Conservation (phyloP, 2,113 vertebrate species). For the Nothocercus julius region DNA sequence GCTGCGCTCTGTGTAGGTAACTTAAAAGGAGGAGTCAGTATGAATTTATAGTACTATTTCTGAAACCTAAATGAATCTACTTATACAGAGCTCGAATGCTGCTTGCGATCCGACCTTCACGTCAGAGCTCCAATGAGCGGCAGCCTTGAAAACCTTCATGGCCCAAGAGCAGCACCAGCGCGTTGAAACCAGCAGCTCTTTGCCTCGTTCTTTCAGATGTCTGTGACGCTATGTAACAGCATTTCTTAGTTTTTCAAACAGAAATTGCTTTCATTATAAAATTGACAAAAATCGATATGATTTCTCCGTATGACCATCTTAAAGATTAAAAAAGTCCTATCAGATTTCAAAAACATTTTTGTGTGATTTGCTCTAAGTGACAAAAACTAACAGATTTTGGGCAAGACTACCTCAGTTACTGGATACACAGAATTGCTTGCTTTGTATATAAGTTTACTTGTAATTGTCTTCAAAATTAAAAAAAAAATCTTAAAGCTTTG, state of each 20-base stretch:
- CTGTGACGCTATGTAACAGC: background rate
- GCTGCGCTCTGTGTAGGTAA: background rate
- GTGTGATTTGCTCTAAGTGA: background rate
- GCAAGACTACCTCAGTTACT: background rate
- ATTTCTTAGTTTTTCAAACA: background rate
- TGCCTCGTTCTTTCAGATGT: background rate
- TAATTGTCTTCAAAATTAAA: background rate
- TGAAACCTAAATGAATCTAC: background rate
- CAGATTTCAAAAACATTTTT: background rate
- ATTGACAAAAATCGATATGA: background rate
- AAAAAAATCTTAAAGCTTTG: background rate
- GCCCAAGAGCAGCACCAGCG: background rate
- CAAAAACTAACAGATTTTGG: background rate
- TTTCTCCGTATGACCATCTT: background rate
- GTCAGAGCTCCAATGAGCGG: background rate
- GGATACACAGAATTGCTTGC: background rate
- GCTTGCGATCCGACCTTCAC: background rate
- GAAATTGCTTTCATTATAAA: background rate
- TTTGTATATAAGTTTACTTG: background rate
- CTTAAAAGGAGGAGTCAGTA: background rate
- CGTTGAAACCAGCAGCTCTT: background rate
- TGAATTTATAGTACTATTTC: background rate
- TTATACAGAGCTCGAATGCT: background rate
- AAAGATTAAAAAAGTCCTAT: background rate
- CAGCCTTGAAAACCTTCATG: background rate